phyloP scores from a whole-genome alignment of 2,113 vertebrate genomes.

The Sylvilagus bachmani region DNA sequence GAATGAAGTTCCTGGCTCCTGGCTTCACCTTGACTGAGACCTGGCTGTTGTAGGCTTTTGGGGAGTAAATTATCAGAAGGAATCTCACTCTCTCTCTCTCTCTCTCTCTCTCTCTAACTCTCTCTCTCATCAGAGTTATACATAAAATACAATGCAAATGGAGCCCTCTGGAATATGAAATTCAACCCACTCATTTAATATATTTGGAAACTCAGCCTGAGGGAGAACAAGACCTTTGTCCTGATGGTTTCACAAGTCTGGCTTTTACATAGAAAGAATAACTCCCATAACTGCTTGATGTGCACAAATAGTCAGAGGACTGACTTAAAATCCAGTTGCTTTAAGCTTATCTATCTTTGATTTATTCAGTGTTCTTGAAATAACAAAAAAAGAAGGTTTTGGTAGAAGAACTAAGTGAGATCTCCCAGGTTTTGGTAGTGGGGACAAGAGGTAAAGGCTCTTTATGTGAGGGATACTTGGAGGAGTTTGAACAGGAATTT shows the following conservation, averaged over 20 bases:
- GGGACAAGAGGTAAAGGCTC: neutral
- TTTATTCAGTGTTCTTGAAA: neutral
- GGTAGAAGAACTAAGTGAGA: neutral
- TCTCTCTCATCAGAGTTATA: neutral
- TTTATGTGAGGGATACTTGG: neutral
- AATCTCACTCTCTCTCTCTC: too few relatives aligned
- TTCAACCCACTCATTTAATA: slow-evolving; percentile 19
- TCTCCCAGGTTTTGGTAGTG: neutral
- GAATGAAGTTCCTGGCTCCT: too few relatives aligned
- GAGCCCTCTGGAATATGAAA: neutral
- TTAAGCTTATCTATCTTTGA: neutral
- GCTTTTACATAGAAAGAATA: neutral
- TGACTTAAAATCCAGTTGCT: neutral
- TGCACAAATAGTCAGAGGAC: too few relatives aligned
- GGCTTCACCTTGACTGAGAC: too few relatives aligned
- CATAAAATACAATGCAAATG: neutral
- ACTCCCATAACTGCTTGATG: neutral
- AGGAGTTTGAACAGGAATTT: neutral
- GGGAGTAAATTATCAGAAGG: too few relatives aligned
- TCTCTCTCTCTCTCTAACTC: too few relatives aligned
- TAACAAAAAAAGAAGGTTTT: neutral
- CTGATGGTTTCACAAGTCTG: neutral
- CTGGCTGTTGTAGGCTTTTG: too few relatives aligned
- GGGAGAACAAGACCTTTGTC: neutral
- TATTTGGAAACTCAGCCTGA: neutral